Percentiles rank a stretch among this genome's conserved stretches.
Conservation (phyloP, 2,888 invertebrate species). For the Diplolepis rosae region DNA sequence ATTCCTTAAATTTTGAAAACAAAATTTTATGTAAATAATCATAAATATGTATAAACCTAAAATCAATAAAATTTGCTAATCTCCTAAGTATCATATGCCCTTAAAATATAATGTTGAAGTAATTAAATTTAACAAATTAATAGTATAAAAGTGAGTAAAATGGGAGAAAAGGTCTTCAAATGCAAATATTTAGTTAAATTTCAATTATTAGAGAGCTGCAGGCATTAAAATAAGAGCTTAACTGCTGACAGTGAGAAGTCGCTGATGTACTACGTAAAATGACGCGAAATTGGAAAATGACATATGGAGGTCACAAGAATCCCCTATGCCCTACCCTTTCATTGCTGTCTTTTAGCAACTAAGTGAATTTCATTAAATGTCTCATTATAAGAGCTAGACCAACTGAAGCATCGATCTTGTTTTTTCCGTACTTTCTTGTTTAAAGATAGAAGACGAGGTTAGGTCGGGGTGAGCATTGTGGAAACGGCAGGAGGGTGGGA, state of each 20-base stretch:
- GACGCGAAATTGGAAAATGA: not conserved
- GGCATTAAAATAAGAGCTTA: not conserved
- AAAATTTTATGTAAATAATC: too few relatives aligned
- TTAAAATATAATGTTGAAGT: too few relatives aligned
- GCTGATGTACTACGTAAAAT: not conserved
- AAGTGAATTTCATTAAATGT: not conserved
- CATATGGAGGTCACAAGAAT: not conserved
- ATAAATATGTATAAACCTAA: too few relatives aligned
- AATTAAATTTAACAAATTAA: not conserved
- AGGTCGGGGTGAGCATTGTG: not conserved
- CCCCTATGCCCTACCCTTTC: not conserved
- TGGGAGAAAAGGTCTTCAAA: not conserved
- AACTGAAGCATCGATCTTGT: not conserved
- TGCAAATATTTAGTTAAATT: conserved; percentile 7
- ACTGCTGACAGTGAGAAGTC: not conserved
- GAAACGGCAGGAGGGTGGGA: too few relatives aligned
- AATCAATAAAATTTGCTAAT: too few relatives aligned
- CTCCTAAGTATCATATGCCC: too few relatives aligned
- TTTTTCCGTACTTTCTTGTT: not conserved
- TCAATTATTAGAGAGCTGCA: not conserved
- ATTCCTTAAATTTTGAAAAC: too few relatives aligned
- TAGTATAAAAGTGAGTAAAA: not conserved
- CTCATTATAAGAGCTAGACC: not conserved
- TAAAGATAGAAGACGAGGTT: not conserved
- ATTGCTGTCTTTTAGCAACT: not conserved